phyloP scores from a whole-genome alignment of 2,888 invertebrate species.

The Agrilus biguttatus region DNA sequence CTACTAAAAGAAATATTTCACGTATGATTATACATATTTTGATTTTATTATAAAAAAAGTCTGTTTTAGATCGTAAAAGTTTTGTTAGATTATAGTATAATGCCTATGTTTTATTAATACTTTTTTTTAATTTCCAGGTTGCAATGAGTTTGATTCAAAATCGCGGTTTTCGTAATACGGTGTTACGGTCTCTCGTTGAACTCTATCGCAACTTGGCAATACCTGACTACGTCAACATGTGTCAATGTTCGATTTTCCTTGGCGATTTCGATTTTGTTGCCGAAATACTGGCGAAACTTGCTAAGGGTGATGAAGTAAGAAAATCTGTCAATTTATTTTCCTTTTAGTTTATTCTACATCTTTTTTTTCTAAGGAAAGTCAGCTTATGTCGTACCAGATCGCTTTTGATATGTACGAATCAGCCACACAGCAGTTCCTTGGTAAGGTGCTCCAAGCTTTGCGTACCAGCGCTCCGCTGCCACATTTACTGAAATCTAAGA shows the following conservation, averaged over 20 bases:
- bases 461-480: constrained; percentile 72
- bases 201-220: constrained; percentile 78
- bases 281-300: constrained; percentile 79
- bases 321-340: background rate
- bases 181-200: constrained; percentile 76
- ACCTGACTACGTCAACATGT: constrained; percentile 97
- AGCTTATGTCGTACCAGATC: constrained; percentile 96
- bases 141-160: constrained; percentile 95
- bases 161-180: constrained; percentile 80
- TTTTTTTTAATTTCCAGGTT: constrained; percentile 56
- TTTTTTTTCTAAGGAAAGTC: constrained; percentile 46
- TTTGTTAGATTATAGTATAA: background rate
- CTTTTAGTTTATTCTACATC: background rate
- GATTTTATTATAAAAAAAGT: too few relatives aligned
- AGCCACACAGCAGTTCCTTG: constrained; percentile 94
- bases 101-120: background rate
- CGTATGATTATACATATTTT: too few relatives aligned
- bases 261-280: constrained; percentile 90
- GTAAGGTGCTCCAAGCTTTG: constrained; percentile 69
- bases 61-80: too few relatives aligned
- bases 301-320: constrained; percentile 52
- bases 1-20: too few relatives aligned
- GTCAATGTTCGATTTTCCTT: constrained; percentile 91
- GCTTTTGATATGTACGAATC: constrained; percentile 98
- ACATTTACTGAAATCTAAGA: constrained; percentile 59